Conservation (phyloP, 2,797 vertebrate genomes). For the Poecilia wingei region DNA sequence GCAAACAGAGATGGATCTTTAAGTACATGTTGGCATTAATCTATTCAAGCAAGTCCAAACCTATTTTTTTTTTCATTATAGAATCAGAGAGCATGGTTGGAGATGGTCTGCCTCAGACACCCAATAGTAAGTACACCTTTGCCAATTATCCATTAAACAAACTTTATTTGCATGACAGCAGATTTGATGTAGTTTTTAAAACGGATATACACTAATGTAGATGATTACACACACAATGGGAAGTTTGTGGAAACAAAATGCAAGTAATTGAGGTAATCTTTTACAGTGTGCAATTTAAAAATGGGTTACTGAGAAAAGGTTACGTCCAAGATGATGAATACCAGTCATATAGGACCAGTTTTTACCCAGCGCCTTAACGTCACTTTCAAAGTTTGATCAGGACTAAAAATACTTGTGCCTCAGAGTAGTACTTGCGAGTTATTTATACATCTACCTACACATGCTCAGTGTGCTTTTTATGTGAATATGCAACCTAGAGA, state of each 20-base stretch:
- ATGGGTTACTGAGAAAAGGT: background rate
- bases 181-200: conserved; percentile 19
- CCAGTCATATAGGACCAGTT: conserved; percentile 6
- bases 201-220: conserved; percentile 2
- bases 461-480: conserved; percentile 43
- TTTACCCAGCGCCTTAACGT: conserved; percentile 40
- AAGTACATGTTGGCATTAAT: conserved; percentile 17
- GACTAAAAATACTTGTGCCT: conserved; percentile 69
- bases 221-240: background rate
- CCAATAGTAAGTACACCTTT: conserved; percentile 89
- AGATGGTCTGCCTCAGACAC: conserved; percentile 86
- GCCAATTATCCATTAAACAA: conserved; percentile 8
- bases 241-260: conserved; percentile 23
- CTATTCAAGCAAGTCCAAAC: conserved; percentile 12
- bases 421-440: conserved; percentile 61
- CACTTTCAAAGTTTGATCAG: conserved; percentile 59
- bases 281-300: background rate
- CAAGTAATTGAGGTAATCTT: background rate
- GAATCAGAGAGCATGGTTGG: conserved; percentile 91
- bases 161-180: conserved; percentile 25
- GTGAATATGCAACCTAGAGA: conserved; percentile 54
- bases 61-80: conserved; percentile 54
- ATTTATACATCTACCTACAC: conserved; percentile 71
- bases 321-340: background rate
- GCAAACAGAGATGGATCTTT: conserved; percentile 1